Evolutionary conservation across 2,113 vertebrate species (phyloP).

Genomic region (Nansenia antarctica): DNA sequence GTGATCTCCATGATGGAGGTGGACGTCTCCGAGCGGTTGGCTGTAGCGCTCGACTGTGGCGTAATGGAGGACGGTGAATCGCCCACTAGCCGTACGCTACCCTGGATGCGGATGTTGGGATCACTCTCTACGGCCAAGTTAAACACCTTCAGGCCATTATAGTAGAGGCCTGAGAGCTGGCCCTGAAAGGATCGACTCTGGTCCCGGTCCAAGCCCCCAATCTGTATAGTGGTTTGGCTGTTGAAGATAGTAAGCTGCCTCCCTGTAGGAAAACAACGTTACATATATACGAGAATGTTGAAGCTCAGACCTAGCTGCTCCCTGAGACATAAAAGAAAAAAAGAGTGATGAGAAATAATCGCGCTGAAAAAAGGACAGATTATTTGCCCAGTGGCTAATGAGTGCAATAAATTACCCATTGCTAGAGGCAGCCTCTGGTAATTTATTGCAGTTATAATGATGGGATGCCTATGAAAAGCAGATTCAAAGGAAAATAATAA

Average conservation of each 20-base stretch:
- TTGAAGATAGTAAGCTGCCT: conserved; percentile 99
- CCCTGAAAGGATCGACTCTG: conserved; percentile 95
- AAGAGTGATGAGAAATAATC: conserved; percentile 63
- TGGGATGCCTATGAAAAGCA: conserved; percentile 86
- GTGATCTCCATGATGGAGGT: conserved; percentile 98
- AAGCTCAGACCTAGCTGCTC: conserved; percentile 67
- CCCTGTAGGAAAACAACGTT: conserved; percentile 93
- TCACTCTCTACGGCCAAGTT: conserved; percentile 98
- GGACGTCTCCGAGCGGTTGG: conserved; percentile 94
- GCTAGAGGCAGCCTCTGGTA: conserved; percentile 76
- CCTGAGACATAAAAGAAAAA: conserved; percentile 41
- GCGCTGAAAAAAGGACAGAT: conserved; percentile 82
- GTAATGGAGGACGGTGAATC: conserved; percentile 97
- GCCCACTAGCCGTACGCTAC: conserved; percentile 96
- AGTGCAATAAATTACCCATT: conserved; percentile 97
- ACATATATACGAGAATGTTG: conserved; percentile 92
- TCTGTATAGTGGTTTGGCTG: conserved; percentile 99
- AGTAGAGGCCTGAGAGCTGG: conserved; percentile 99
- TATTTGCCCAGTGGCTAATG: conserved; percentile 91
- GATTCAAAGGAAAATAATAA: conserved; percentile 33
- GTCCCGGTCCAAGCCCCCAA: conserved; percentile 96
- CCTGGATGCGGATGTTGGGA: conserved; percentile 93
- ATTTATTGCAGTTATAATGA: conserved; percentile 95
- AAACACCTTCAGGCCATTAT: conserved; percentile 99
- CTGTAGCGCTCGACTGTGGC: conserved; percentile 96